These are phyloP conservation scores for Holacanthus passer DNA, from an alignment of 2,113 vertebrate genomes.

Conservation along the genomic window DNA sequence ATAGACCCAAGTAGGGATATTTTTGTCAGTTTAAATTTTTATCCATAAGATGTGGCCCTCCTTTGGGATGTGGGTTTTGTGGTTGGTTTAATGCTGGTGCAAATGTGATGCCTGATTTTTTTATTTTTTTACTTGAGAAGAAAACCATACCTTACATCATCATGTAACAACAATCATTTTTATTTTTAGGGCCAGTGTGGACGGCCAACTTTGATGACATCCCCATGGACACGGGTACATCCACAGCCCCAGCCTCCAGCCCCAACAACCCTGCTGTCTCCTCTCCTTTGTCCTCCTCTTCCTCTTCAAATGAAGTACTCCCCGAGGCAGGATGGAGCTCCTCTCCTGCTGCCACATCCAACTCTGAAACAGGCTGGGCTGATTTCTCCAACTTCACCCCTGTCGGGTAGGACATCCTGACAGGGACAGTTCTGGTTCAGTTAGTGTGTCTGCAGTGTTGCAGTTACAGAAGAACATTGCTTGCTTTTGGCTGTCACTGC, in stretches of 20 bases:
- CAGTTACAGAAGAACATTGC: neutral
- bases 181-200: slow-evolving; percentile 89
- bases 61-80: no score
- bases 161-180: neutral
- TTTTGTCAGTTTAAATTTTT: neutral
- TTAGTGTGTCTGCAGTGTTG: neutral
- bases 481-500: neutral
- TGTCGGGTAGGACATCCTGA: slow-evolving; percentile 83
- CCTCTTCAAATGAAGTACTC: slow-evolving; percentile 43
- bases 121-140: neutral
- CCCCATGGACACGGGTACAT: slow-evolving; percentile 94
- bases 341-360: slow-evolving; percentile 82
- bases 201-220: slow-evolving; percentile 96
- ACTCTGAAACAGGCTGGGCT: slow-evolving; percentile 92
- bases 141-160: no score
- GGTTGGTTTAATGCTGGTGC: no score
- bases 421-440: neutral
- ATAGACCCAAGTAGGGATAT: neutral
- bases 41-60: no score
- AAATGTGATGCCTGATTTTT: neutral
- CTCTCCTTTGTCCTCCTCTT: slow-evolving; percentile 33
- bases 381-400: slow-evolving; percentile 93
- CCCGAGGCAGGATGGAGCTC: slow-evolving; percentile 89
- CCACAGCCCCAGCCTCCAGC: slow-evolving; percentile 83
- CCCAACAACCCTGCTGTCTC: slow-evolving; percentile 71